Evolutionary conservation across 2,113 vertebrate species (phyloP), one percentile per base, ranked within the genome.

Genomic region (Carassius carassius): DNA sequence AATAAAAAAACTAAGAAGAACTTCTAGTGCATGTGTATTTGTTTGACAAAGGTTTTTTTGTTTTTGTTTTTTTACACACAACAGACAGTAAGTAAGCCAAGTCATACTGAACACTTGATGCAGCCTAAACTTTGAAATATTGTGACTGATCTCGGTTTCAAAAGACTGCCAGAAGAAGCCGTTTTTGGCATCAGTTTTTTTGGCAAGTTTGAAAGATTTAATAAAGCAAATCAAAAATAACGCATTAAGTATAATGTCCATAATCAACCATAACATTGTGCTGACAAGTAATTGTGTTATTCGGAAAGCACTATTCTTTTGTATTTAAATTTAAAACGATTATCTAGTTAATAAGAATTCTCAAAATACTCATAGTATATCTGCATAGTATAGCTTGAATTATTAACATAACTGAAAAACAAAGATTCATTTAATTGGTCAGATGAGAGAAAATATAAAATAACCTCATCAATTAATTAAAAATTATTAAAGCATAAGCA

Each of bases 1-100:
- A 85, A 84, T 84, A 82, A 84, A 86, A 63, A 62, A 29, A 37
- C 14, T 41, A 8, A 77, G 60, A 81, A 32, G 62, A 12, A 65
- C 13, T 78, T 54, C 35, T 60, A 23, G 1, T 62, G 47, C 54
- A 58, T 84, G 65, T 44, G 9, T 65, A 12, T 83, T 41, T 86
- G 63, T 44, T 13, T 72, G n/a, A 16, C 6, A 10, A 49, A 51
- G 2, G 7, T 41, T 9, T 2, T 10, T 44, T 25, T 44, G 0
- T 8, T 41, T 3, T 2, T 10, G 2, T 3, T 19, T 35, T 29
- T 41, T n/a, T 21, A 3, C n/a, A 25, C 5, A 37, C 29, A 78
- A 67, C 11, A 19, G 5, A 37, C n/a, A 44, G 14, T 29, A 25
- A 12, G 2, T 35, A 25, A 12, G 2, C 21, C 8, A 16, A 10